phyloP scores from a whole-genome alignment of 2,888 invertebrate species.

The Eupithecia insigniata region DNA sequence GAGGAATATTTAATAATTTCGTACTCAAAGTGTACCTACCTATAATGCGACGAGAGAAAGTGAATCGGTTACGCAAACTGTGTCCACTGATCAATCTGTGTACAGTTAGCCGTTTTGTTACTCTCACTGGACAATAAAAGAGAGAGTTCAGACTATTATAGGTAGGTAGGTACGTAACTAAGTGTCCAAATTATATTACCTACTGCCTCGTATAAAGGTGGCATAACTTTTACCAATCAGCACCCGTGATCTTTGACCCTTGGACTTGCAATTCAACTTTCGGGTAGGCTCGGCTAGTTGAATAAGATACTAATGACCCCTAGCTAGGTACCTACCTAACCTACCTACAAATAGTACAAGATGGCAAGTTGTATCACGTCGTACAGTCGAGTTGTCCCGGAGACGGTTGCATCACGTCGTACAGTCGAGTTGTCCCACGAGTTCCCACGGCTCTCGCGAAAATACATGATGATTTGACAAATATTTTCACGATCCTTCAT shows the following conservation, averaged over 20 bases:
- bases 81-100: conserved; percentile 7
- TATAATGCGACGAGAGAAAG: conserved; percentile 35
- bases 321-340: no score
- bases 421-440: no score
- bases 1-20: conserved; percentile 4
- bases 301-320: neutral
- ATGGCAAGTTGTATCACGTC: neutral
- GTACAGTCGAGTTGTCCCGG: neutral
- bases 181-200: neutral
- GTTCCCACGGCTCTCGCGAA: no score
- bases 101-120: neutral
- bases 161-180: neutral
- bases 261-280: neutral
- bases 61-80: conserved; percentile 15
- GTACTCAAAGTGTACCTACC: neutral
- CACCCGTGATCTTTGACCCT: neutral
- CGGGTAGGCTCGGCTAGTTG: neutral
- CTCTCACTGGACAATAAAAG: conserved; percentile 1
- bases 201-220: neutral
- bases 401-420: neutral
- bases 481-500: neutral
- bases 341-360: neutral
- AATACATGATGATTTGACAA: neutral
- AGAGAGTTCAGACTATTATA: conserved; percentile 4
- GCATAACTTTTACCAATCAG: neutral